These are phyloP conservation scores for Standfussiana lucernea DNA, from an alignment of 2,888 invertebrate species.

Conservation along the genomic window DNA sequence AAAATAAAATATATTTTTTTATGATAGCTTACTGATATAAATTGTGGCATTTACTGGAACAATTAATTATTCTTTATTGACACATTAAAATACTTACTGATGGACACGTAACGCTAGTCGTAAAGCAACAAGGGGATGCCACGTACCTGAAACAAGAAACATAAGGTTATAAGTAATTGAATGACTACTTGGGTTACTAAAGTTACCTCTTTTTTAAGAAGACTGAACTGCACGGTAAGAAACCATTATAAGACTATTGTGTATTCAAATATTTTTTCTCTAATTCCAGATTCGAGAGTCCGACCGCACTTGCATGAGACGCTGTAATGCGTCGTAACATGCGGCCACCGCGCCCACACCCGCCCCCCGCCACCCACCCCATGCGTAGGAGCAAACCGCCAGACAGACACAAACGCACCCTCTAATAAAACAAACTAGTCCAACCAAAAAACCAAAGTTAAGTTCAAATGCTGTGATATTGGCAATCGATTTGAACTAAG, in stretches of 20 bases:
- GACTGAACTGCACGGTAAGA: too few relatives aligned
- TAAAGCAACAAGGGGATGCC: background rate
- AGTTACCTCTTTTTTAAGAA: background rate
- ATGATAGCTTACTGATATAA: constrained; percentile 21
- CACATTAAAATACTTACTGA: constrained; percentile 28
- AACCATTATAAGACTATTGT: background rate
- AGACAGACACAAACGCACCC: constrained; percentile 77
- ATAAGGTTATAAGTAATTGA: background rate
- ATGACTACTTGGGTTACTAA: background rate
- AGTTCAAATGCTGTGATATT: constrained; percentile 69
- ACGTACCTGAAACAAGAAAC: constrained; percentile 58
- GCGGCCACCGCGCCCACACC: constrained; percentile 74
- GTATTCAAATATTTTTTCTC: constrained; percentile 30
- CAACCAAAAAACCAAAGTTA: constrained; percentile 72
- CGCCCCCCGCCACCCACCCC: constrained; percentile 69
- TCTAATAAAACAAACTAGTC: constrained; percentile 74
- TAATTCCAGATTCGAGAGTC: constrained; percentile 77
- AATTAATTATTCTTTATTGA: constrained; percentile 11
- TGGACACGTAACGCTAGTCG: background rate
- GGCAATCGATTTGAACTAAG: constrained; percentile 61
- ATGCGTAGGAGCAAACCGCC: constrained; percentile 87
- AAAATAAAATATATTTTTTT: too few relatives aligned
- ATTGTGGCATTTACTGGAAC: constrained; percentile 2
- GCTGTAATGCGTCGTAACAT: constrained; percentile 84
- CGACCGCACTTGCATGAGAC: constrained; percentile 59